A percentile compares a stretch with the other conserved stretches of the same genome.
phyloP scores from a whole-genome alignment of 2,797 vertebrate genomes.

The Danio albolineatus region DNA sequence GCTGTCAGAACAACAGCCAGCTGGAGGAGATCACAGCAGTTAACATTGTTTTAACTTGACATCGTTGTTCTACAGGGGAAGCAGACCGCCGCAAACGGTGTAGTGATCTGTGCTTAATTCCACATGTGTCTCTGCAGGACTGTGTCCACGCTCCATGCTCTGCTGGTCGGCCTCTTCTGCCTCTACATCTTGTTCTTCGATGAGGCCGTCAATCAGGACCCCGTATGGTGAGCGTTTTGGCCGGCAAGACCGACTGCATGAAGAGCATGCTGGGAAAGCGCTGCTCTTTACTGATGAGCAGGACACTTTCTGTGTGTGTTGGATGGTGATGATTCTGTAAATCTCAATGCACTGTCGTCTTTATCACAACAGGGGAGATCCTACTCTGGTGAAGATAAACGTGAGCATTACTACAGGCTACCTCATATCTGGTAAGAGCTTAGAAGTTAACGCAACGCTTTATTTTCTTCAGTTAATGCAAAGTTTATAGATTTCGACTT shows the following conservation, averaged over 20 bases:
- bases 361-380: conserved; percentile 87
- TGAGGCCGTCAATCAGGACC: conserved; percentile 88
- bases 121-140: conserved; percentile 79
- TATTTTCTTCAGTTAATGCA: too few relatives aligned
- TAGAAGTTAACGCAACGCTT: background rate
- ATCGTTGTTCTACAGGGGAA: background rate
- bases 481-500: too few relatives aligned
- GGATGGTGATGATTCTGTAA: conserved; percentile 8
- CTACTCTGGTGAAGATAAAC: conserved; percentile 91
- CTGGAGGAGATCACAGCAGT: conserved; percentile 6
- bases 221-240: conserved; percentile 88
- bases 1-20: conserved; percentile 1
- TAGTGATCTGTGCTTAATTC: background rate
- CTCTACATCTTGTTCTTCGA: conserved; percentile 91
- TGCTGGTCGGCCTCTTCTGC: conserved; percentile 92
- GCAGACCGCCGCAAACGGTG: background rate
- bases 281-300: conserved; percentile 16
- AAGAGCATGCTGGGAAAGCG: conserved; percentile 42
- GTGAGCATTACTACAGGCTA: conserved; percentile 97
- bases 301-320: conserved; percentile 35
- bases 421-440: conserved; percentile 95
- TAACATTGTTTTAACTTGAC: background rate
- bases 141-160: conserved; percentile 93
- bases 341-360: conserved; percentile 46
- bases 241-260: conserved; percentile 38